phyloP scores from a whole-genome alignment of 2,888 invertebrate species.

The Limnephilus auricula region DNA sequence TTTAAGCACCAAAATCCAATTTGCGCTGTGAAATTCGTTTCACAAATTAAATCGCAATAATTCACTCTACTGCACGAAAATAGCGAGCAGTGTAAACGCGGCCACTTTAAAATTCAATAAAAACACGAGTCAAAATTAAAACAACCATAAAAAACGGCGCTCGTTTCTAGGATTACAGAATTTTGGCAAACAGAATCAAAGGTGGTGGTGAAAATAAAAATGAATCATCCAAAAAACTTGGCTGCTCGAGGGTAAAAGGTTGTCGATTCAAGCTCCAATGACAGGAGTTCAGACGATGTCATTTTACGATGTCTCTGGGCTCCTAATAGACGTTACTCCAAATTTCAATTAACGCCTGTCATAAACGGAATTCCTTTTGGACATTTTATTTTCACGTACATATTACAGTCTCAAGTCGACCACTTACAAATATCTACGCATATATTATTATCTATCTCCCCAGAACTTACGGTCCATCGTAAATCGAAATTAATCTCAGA shows the following conservation, averaged over 20 bases:
- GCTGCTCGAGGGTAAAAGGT: not conserved
- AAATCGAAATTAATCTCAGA: too few species aligned
- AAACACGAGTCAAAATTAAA: not conserved
- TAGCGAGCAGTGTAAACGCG: not conserved
- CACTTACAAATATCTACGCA: too few species aligned
- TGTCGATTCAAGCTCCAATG: slow-evolving; percentile 5
- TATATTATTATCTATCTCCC: too few species aligned
- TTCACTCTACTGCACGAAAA: not conserved
- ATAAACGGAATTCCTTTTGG: too few species aligned
- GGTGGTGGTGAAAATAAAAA: not conserved
- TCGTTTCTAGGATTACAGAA: not conserved
- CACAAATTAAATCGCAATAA: not conserved
- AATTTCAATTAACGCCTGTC: not conserved
- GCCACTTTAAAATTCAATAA: not conserved
- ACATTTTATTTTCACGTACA: too few species aligned
- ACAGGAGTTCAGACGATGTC: slow-evolving; percentile 11
- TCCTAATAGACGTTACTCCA: not conserved
- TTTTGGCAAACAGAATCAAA: not conserved
- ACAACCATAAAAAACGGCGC: not conserved
- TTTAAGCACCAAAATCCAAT: not conserved
- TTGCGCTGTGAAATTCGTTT: not conserved
- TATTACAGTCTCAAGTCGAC: too few species aligned
- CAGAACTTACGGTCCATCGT: too few species aligned
- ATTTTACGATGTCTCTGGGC: not conserved
- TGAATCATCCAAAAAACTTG: not conserved